A percentile compares a stretch with the other conserved stretches of the same genome.
Conservation (phyloP, 2,888 invertebrate genomes). For the Chrysotoxum bicinctum region DNA sequence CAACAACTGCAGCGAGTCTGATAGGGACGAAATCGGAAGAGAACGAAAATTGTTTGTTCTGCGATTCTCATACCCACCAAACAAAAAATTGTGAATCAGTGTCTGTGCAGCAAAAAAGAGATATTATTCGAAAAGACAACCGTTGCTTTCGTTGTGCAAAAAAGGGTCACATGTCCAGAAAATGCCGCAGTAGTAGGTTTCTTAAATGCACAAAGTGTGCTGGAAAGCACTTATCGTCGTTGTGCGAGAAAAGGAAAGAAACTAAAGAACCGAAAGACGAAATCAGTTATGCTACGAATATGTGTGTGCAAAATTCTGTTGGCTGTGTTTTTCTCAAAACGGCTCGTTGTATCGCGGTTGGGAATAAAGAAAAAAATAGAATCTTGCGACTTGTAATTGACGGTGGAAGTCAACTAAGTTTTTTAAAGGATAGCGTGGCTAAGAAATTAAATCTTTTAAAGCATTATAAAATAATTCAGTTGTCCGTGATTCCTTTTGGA, state of each 20-base stretch:
- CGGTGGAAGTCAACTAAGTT: constrained; percentile 25
- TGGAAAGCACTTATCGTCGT: not conserved
- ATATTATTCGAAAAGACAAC: constrained; percentile 20
- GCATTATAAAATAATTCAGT: too few relatives aligned
- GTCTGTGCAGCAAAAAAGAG: constrained; percentile 23
- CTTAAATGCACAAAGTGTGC: not conserved
- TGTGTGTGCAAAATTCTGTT: too few relatives aligned
- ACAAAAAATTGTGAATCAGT: too few relatives aligned
- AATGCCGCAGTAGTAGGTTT: constrained; percentile 2
- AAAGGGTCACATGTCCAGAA: constrained; percentile 3
- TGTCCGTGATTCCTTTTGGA: constrained; percentile 20
- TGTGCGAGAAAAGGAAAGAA: not conserved
- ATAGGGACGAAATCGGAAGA: too few relatives aligned
- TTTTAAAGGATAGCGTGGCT: constrained; percentile 6
- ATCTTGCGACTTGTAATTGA: constrained; percentile 25
- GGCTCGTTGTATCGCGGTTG: constrained; percentile 16
- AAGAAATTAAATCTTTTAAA: not conserved
- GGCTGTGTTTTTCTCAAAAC: too few relatives aligned
- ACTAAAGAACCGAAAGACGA: too few relatives aligned
- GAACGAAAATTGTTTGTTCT: too few relatives aligned
- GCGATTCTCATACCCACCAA: too few relatives aligned
- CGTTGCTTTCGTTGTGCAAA: constrained; percentile 37
- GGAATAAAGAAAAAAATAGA: constrained; percentile 2
- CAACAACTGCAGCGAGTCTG: constrained; percentile 28
- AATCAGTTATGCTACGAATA: too few relatives aligned